Evolutionary conservation across 2,113 vertebrate species (phyloP), one percentile per base, ranked within the genome.

Genomic region (Trematocara marginatum): DNA sequence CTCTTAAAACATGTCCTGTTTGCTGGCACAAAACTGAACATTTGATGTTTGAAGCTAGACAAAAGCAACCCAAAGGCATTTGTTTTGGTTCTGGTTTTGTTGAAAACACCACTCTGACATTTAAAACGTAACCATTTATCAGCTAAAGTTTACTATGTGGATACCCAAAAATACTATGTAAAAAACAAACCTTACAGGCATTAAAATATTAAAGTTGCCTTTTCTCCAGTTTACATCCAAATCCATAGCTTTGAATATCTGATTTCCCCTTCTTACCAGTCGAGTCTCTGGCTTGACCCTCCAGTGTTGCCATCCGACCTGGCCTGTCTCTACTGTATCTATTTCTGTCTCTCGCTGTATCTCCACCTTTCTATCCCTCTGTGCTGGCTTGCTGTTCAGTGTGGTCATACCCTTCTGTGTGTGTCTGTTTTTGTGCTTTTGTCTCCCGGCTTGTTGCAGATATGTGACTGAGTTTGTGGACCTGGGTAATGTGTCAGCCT

Each of bases 381-480:
- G 79, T 88, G 78, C 90, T n/a, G 95, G 95, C 95, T 96, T 69
- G 96, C 95, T 94, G 95, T 94, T 92, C 89, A 91, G 93, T 95
- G 95, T 96, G 95, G 96, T 97, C 97, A 96, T 90, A 49, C 83
- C 91, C 86, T 85, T 89, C 69, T 96, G 95, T 97, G 83, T 95
- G 95, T 98, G 96, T 95, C 87, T 97, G 96, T 97, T 90, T 52
- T 85, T 97, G 96, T 97, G 91, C 86, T 86, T 86, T 42, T 92
- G 89, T 93, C 82, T 92, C 88, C 86, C 83, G 85, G 82, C 93
- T 95, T 96, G 96, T 97, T 98, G 96, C 98, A 99, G 99, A 97
- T 99, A 98, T 97, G 98, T 98, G 93, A 99, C 98, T 96, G 98
- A 99, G 96, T 99, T 99, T 98, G 98, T 99, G 97, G 98, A 99